phyloP scores from a whole-genome alignment of 64 coral and sea anemone genomes.

The Stichodactyla helianthus region DNA sequence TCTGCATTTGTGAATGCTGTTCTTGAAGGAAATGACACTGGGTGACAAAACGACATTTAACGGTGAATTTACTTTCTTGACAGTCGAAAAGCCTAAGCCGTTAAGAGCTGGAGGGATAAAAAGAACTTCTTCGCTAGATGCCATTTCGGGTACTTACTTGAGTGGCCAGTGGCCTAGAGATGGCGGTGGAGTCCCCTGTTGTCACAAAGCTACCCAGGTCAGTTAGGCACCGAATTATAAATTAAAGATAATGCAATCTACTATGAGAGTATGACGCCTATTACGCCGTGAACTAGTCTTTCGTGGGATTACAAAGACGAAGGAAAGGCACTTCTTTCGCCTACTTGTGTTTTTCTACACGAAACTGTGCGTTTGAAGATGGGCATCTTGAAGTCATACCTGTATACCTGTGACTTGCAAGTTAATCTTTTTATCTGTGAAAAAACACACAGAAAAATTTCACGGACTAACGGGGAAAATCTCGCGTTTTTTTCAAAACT shows the following conservation, averaged over 20 bases:
- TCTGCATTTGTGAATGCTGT: not conserved
- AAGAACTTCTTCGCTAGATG: slow-evolving; percentile 89
- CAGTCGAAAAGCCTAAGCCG: slow-evolving; percentile 64
- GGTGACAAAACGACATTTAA: slow-evolving; percentile 32
- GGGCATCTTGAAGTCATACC: not conserved
- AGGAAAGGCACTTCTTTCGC: not conserved
- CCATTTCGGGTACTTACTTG: slow-evolving; percentile 90
- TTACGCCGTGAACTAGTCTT: not conserved
- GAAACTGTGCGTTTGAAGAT: not conserved
- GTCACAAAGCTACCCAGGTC: slow-evolving; percentile 94
- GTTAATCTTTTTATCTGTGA: not conserved
- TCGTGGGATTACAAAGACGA: not conserved
- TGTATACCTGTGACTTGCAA: slow-evolving; percentile 5
- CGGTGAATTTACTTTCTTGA: slow-evolving; percentile 71
- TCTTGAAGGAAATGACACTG: slow-evolving; percentile 19
- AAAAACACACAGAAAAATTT: not conserved
- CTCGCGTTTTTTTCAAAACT: not conserved
- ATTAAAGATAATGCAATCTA: slow-evolving; percentile 32
- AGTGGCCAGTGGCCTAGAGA: slow-evolving; percentile 97
- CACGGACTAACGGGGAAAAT: not conserved
- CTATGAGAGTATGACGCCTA: not conserved
- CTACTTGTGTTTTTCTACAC: not conserved
- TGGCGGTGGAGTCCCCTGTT: slow-evolving; percentile 61
- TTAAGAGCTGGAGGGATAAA: slow-evolving; percentile 61
- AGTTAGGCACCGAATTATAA: slow-evolving; percentile 62